Base-by-base conservation (phyloP, 1,140 invertebrate genomes). In the Anastatus disparis region DNA sequence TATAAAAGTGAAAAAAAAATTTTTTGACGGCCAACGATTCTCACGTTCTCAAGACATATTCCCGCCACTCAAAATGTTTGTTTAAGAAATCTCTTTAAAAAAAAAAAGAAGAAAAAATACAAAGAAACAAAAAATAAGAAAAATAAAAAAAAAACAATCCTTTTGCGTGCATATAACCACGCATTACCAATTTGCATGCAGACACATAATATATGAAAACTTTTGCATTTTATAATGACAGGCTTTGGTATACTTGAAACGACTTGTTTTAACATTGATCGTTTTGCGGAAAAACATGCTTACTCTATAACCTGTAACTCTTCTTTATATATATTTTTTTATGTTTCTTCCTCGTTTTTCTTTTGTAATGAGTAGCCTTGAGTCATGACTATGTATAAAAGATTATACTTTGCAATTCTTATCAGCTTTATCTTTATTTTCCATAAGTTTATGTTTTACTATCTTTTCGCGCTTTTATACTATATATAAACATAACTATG, bases 401-500 rank as follows among this genome's bases (percentile, higher is more conserved):
- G n/a, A n/a, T n/a, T n/a, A n/a, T n/a, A n/a, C n/a, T n/a, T n/a
- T n/a, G n/a, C n/a, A n/a, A 8, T 27, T 42, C 55, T 67, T 67
- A 67, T 67, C 65, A 12, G n/a, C 55, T 48, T n/a, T 27, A 48
- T 67, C 65, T 67, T n/a, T 42, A 58, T 67, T 67, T 67, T 59
- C 65, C 42, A 29, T 58, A 58, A 67, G 40, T 48, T 58, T 38
- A 58, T 50, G 42, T 59, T 67, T 67, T 48, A 56, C 52, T 56
- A n/a, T n/a, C n/a, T n/a, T n/a, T n/a, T n/a, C n/a, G n/a, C n/a
- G n/a, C n/a, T n/a, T n/a, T n/a, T n/a, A n/a, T n/a, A n/a, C n/a
- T n/a, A n/a, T n/a, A n/a, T n/a, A n/a, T n/a, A n/a, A n/a, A n/a
- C n/a, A n/a, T n/a, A n/a, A n/a, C n/a, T 50, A n/a, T n/a, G n/a